These are phyloP conservation scores for Rhagonycha lutea DNA, from an alignment of 2,888 invertebrate genomes.

Conservation along the genomic window DNA sequence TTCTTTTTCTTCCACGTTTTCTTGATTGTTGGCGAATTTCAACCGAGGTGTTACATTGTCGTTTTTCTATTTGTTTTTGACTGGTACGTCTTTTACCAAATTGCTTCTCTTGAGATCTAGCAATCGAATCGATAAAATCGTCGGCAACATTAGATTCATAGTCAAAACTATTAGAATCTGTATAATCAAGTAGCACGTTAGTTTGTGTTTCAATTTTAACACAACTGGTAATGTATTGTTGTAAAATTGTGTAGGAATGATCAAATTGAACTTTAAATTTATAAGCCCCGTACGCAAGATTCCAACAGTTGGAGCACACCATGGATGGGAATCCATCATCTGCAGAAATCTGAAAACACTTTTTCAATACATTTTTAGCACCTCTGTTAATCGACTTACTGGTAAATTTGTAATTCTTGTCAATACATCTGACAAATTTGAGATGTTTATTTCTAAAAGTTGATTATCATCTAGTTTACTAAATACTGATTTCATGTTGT, in stretches of 20 bases:
- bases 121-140: constrained; percentile 22
- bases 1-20: constrained; percentile 23
- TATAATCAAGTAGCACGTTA: constrained; percentile 14
- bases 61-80: constrained; percentile 30
- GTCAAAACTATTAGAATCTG: constrained; percentile 23
- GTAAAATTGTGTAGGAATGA: constrained; percentile 34
- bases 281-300: constrained; percentile 36
- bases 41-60: constrained; percentile 5
- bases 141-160: constrained; percentile 24
- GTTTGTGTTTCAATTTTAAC: constrained; percentile 27
- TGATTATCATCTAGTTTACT: constrained; percentile 34
- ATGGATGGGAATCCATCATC: constrained; percentile 33
- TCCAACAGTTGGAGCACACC: constrained; percentile 37
- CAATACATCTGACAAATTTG: constrained; percentile 34
- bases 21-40: constrained; percentile 8
- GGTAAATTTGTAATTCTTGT: constrained; percentile 32
- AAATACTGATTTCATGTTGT: constrained; percentile 32
- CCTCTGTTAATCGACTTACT: constrained; percentile 28
- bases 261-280: constrained; percentile 39
- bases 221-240: constrained; percentile 32
- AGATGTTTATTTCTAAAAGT: constrained; percentile 29
- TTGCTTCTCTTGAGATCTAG: constrained; percentile 20
- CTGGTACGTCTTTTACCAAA: constrained; percentile 24
- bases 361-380: neutral
- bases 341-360: constrained; percentile 27